These are phyloP conservation scores for Merluccius polli DNA, from an alignment of 2,797 vertebrate genomes.

Conservation along the genomic window DNA sequence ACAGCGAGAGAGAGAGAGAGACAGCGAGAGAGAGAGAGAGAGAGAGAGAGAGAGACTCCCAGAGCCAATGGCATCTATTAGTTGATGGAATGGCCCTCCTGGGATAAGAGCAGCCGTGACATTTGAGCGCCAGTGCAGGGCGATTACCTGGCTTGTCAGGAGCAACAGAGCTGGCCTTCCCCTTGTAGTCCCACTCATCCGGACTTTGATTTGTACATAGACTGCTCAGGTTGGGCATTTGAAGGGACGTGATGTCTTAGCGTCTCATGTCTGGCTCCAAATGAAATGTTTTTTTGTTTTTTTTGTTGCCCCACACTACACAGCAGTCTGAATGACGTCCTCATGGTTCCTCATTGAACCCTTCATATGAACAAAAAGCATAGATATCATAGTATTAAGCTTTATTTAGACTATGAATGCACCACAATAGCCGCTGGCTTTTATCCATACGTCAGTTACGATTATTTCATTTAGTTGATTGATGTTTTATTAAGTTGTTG, in stretches of 20 bases:
- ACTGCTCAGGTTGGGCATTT: slow-evolving; percentile 39
- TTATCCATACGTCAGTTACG: too few relatives aligned
- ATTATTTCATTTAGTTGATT: neutral
- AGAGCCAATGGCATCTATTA: slow-evolving; percentile 59
- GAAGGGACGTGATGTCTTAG: slow-evolving; percentile 18
- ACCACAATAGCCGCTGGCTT: neutral
- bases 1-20: slow-evolving; percentile 35
- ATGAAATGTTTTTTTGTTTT: neutral
- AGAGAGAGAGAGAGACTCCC: slow-evolving; percentile 30
- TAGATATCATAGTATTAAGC: neutral
- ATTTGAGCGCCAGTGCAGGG: slow-evolving; percentile 61
- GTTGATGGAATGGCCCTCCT: slow-evolving; percentile 63
- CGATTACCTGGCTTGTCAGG: slow-evolving; percentile 60
- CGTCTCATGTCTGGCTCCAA: neutral
- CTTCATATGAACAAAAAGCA: neutral
- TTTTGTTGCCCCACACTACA: neutral
- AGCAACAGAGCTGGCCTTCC: slow-evolving; percentile 45
- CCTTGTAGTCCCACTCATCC: slow-evolving; percentile 48
- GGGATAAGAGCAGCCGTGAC: slow-evolving; percentile 64
- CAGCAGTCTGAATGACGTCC: neutral
- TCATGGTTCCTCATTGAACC: neutral
- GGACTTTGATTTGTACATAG: slow-evolving; percentile 51
- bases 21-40: slow-evolving; percentile 10
- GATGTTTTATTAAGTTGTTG: too few relatives aligned
- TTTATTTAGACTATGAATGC: neutral